Evolutionary conservation across 2,797 vertebrate genomes (phyloP).

Genomic region (Rhinophrynus dorsalis): DNA sequence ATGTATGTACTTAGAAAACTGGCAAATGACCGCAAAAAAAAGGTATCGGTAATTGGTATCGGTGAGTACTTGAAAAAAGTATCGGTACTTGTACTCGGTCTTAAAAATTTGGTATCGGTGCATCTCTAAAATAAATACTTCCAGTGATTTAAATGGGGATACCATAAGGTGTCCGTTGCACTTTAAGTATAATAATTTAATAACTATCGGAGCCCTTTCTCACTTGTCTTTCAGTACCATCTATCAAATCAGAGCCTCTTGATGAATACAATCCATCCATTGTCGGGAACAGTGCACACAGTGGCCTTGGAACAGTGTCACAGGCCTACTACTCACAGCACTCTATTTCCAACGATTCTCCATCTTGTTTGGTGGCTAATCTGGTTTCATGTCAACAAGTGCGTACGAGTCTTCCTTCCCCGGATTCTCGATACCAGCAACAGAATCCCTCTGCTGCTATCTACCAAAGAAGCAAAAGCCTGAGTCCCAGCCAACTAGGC

Average conservation of each 20-base stretch:
- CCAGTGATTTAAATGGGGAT: no score
- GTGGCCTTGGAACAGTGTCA: slow-evolving; percentile 80
- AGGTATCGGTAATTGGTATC: no score
- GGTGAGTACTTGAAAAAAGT: no score
- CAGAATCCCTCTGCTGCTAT: slow-evolving; percentile 82
- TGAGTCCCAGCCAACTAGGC: slow-evolving; percentile 77
- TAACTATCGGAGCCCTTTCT: no score
- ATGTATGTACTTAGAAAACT: no score
- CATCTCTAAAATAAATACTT: no score
- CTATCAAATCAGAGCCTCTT: slow-evolving; percentile 93
- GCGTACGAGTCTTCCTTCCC: slow-evolving; percentile 77
- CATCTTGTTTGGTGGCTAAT: slow-evolving; percentile 77
- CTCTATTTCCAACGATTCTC: slow-evolving; percentile 77
- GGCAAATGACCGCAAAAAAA: no score
- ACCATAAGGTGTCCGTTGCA: no score
- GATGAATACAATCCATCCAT: slow-evolving; percentile 89
- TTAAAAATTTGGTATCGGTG: no score
- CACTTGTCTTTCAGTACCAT: slow-evolving; percentile 77
- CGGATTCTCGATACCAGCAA: slow-evolving; percentile 84
- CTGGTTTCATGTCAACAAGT: slow-evolving; percentile 90
- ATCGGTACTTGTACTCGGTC: no score
- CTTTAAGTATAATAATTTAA: no score
- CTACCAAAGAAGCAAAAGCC: slow-evolving; percentile 83
- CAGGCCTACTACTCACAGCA: slow-evolving; percentile 88
- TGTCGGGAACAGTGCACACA: slow-evolving; percentile 81